Percentiles rank a stretch among this genome's conserved stretches.
phyloP scores from a whole-genome alignment of 2,797 vertebrate species.

The Florisuga fusca region DNA sequence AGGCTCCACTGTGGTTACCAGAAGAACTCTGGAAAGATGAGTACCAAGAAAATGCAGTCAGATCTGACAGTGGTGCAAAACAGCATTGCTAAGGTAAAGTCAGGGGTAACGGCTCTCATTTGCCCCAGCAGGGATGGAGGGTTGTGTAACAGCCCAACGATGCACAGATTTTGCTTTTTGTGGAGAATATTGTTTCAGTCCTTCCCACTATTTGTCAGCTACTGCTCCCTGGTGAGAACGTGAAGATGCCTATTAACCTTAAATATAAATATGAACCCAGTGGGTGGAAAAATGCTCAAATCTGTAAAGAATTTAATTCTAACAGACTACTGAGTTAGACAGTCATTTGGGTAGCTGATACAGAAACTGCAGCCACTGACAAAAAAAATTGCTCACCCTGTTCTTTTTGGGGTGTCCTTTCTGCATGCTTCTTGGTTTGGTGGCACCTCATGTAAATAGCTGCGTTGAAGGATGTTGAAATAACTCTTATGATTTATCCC shows the following conservation, averaged over 20 bases:
- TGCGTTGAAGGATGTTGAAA: neutral
- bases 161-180: neutral
- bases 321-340: constrained; percentile 60
- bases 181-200: constrained; percentile 24
- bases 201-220: constrained; percentile 25
- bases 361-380: neutral
- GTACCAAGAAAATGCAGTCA: neutral
- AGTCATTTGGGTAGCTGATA: neutral
- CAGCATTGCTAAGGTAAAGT: neutral
- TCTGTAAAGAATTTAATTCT: constrained; percentile 63
- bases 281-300: constrained; percentile 47
- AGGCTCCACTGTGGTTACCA: rapidly evolving
- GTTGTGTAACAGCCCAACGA: neutral
- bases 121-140: neutral
- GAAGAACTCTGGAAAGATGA: neutral
- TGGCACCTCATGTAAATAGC: neutral
- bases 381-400: neutral
- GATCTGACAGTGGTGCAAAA: neutral
- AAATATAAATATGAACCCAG: constrained; percentile 72
- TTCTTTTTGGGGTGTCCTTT: neutral
- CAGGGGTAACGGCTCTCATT: neutral
- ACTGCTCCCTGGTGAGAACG: constrained; percentile 69
- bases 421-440: neutral
- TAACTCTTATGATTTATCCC: neutral
- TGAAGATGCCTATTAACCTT: constrained; percentile 76